Evolutionary conservation across 2,888 invertebrate species (phyloP).

Genomic region (Drosophila nr. fundita): DNA sequence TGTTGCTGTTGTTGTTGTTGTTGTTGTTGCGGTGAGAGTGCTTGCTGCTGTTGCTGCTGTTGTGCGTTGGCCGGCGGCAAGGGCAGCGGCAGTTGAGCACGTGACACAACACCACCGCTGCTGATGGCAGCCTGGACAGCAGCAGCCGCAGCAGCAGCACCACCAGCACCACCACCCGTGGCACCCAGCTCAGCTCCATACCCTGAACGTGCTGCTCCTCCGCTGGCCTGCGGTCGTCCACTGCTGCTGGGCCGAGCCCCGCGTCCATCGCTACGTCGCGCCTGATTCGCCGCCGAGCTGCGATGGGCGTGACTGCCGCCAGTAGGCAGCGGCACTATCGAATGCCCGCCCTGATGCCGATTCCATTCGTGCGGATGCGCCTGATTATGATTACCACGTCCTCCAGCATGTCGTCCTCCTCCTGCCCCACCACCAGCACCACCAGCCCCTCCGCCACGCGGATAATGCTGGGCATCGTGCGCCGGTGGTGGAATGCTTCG

Average conservation of each 20-base stretch:
- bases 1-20: constrained; percentile 70
- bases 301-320: constrained; percentile 78
- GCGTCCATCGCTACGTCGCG: constrained; percentile 86
- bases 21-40: constrained; percentile 73
- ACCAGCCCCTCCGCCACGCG: constrained; percentile 60
- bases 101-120: constrained; percentile 77
- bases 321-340: constrained; percentile 80
- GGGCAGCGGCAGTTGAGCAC: constrained; percentile 82
- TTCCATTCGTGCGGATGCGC: constrained; percentile 84
- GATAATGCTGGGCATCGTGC: constrained; percentile 83
- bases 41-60: constrained; percentile 66
- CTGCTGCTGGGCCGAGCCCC: constrained; percentile 73
- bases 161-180: constrained; percentile 68
- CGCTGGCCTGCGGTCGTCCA: constrained; percentile 64
- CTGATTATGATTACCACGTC: constrained; percentile 70
- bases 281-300: constrained; percentile 85
- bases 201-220: constrained; percentile 68
- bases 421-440: constrained; percentile 42
- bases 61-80: constrained; percentile 73
- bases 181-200: constrained; percentile 74
- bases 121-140: constrained; percentile 71
- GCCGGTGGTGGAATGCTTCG: constrained; percentile 86
- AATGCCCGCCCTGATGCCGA: constrained; percentile 82
- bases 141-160: constrained; percentile 39
- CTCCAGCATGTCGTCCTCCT: constrained; percentile 48